Percentiles rank a stretch among this genome's conserved stretches.
Conservation (phyloP, 1,140 invertebrate genomes). For the Potamilus streckersoni region DNA sequence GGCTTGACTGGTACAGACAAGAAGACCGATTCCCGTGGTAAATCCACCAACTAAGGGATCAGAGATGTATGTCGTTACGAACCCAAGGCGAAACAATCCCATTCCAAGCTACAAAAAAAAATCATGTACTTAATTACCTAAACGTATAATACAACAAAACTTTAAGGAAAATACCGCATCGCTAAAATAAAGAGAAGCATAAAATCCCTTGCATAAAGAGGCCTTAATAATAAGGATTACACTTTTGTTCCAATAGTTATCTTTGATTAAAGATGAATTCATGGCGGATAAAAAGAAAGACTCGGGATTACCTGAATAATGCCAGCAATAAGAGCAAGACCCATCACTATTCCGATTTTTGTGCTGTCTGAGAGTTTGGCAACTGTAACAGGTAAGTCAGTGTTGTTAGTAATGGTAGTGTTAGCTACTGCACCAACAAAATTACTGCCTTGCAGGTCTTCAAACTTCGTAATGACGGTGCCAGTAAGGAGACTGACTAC, state of each 20-base stretch:
- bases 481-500: constrained; percentile 69
- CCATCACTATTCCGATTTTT: constrained; percentile 46
- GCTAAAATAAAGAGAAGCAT: no score
- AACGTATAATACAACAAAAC: neutral
- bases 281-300: neutral
- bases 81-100: constrained; percentile 65
- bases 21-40: constrained; percentile 68
- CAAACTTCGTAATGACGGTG: constrained; percentile 54
- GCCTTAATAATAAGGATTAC: neutral
- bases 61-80: constrained; percentile 68
- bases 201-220: neutral
- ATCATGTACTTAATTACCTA: neutral
- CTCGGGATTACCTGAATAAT: constrained; percentile 44
- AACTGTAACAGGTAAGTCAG: neutral
- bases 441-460: constrained; percentile 13
- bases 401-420: constrained; percentile 16
- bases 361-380: constrained; percentile 32
- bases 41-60: constrained; percentile 70
- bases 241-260: neutral
- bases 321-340: constrained; percentile 52
- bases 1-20: constrained; percentile 69
- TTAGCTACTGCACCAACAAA: neutral
- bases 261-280: neutral
- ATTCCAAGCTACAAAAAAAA: constrained; percentile 59
- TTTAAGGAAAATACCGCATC: neutral